phyloP scores from a whole-genome alignment of 1,140 invertebrate genomes.

The Drosophila ficusphila region DNA sequence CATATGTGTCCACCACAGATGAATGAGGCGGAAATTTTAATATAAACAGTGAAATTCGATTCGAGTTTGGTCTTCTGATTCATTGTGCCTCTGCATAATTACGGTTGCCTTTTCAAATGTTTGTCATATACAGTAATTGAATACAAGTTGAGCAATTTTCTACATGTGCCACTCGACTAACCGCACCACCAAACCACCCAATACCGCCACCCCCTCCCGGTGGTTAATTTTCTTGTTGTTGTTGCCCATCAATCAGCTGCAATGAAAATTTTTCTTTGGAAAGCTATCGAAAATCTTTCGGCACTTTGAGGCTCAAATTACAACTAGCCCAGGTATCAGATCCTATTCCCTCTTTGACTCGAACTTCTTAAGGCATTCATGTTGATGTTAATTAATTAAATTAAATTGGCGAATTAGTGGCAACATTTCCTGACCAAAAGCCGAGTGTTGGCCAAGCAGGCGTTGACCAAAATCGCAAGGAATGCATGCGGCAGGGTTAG shows the following conservation, averaged over 20 bases:
- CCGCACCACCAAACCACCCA: not conserved
- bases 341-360: constrained; percentile 25
- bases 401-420: constrained; percentile 67
- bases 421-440: constrained; percentile 42
- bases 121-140: constrained; percentile 59
- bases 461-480: constrained; percentile 7
- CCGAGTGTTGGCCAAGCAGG: constrained; percentile 35
- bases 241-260: constrained; percentile 55
- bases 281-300: constrained; percentile 52
- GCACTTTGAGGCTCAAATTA: constrained; percentile 21
- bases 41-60: constrained; percentile 73
- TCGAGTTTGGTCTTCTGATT: constrained; percentile 52
- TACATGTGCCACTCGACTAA: constrained; percentile 38
- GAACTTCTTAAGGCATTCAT: constrained; percentile 5
- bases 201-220: not conserved
- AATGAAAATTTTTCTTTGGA: constrained; percentile 34
- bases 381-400: constrained; percentile 74
- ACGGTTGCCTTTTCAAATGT: constrained; percentile 53
- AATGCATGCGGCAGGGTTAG: constrained; percentile 3
- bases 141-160: constrained; percentile 59
- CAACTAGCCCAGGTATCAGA: constrained; percentile 2
- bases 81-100: constrained; percentile 66
- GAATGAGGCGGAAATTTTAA: constrained; percentile 80
- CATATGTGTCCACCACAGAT: constrained; percentile 42
- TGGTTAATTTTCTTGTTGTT: constrained; percentile 12